Evolutionary conservation across 2,888 invertebrate genomes (phyloP).

Genomic region (Andricus quercusramuli): DNA sequence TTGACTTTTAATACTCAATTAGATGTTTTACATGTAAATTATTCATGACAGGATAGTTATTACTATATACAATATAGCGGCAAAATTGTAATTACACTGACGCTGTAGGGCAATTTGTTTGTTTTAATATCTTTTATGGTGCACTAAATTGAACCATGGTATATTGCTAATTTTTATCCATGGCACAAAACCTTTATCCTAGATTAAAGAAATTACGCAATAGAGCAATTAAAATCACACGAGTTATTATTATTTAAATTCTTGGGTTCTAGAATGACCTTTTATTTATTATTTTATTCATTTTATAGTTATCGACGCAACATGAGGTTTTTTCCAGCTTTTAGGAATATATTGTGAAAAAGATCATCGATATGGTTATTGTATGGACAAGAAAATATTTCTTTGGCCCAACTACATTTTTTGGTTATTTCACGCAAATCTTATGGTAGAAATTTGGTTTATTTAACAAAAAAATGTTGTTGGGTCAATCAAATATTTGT

Average conservation of each 20-base stretch:
- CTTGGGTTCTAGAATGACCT: background rate
- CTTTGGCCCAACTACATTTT: no score
- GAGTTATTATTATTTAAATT: background rate
- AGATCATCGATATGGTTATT: no score
- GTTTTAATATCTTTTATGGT: background rate
- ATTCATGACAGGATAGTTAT: background rate
- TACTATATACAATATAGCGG: background rate
- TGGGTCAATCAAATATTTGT: no score
- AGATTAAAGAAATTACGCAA: background rate
- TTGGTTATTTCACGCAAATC: no score
- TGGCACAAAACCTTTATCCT: background rate
- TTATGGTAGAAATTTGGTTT: no score
- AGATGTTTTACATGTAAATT: background rate
- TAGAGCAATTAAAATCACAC: background rate
- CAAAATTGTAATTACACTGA: background rate
- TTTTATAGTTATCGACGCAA: background rate
- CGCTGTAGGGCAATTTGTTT: background rate
- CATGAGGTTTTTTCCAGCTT: background rate
- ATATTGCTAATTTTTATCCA: background rate
- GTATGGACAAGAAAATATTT: no score
- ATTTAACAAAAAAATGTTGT: no score
- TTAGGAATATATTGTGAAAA: background rate
- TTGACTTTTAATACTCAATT: background rate
- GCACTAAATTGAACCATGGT: background rate
- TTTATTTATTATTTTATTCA: background rate